phyloP scores from a whole-genome alignment of 2,113 vertebrate species.

The Rhineura floridana region DNA sequence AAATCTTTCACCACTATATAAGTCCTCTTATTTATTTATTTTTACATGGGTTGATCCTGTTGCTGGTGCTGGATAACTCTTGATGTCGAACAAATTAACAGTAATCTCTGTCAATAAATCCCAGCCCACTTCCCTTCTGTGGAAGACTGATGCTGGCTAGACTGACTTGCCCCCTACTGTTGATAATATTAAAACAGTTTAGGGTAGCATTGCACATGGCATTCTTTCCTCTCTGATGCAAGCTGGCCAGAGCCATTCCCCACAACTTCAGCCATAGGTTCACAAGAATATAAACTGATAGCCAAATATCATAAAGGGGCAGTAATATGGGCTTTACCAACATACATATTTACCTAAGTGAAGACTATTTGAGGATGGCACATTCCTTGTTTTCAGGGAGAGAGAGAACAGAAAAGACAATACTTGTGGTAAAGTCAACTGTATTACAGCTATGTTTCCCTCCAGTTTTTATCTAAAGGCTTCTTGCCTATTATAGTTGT shows the following conservation, averaged over 20 bases:
- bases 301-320: neutral
- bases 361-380: too few species aligned
- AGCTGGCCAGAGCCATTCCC: neutral
- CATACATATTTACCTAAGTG: too few species aligned
- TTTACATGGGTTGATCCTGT: neutral
- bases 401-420: too few species aligned
- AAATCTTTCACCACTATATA: neutral
- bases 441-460: neutral
- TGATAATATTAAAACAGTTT: neutral
- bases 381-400: too few species aligned
- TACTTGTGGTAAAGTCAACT: too few species aligned
- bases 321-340: neutral
- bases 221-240: neutral
- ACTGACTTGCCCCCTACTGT: too few species aligned
- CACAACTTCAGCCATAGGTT: neutral
- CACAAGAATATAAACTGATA: neutral
- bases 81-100: neutral
- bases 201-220: neutral
- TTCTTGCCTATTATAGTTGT: neutral
- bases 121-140: neutral
- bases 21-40: neutral
- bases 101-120: neutral
- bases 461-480: neutral
- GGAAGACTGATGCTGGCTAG: neutral
- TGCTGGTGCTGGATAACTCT: neutral